Base-by-base conservation (phyloP, 2,113 vertebrate genomes). In the Phalacrocorax aristotelis region DNA sequence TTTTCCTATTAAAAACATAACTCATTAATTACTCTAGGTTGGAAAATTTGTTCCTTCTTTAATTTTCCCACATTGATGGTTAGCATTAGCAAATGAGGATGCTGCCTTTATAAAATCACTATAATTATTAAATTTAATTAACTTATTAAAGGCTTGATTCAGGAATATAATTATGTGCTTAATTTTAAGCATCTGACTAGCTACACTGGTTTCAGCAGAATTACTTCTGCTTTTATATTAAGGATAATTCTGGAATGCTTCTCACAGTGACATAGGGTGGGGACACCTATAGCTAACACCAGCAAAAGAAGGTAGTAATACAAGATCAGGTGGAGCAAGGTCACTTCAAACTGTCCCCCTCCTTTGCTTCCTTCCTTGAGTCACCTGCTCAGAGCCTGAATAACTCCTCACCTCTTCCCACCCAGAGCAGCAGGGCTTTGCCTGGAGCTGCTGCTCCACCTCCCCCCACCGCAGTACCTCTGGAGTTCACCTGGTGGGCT, bases 121-220 rank as follows among this genome's bases (percentile, higher is more conserved):
- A 49, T 61, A 79, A 72, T 87, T 61, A 55, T 49, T 13, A 69
- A 94, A 72, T 85, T 61, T 72, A 95, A 94, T 93, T 89, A 87
- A 49, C 58, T 94, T 76, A 62, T 38, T 91, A 66, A 89, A 76
- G 22, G 19, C n/a, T 79, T 80, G 40, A 77, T 93, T 91, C 61
- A 72, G 61, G 30, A 95, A 91, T 78, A 83, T 70, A 87, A 69
- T 95, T 34, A 69, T 36, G 60, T n/a, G 34, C 36, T 82, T 95
- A 90, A 86, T 90, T 94, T 87, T 69, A 89, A 80, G 34, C 22
- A 72, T 65, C 42, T 76, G 36, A 65, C 12, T 38, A 79, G 55
- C 55, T 86, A n/a, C 17, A 25, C 3, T 38, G 26, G 15, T 77
- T 93, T 91, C 57, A 89, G 21, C 3, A 27, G 83, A 54, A 76